Conservation (phyloP, 2,113 vertebrate genomes). For the Sylvilagus bachmani region DNA sequence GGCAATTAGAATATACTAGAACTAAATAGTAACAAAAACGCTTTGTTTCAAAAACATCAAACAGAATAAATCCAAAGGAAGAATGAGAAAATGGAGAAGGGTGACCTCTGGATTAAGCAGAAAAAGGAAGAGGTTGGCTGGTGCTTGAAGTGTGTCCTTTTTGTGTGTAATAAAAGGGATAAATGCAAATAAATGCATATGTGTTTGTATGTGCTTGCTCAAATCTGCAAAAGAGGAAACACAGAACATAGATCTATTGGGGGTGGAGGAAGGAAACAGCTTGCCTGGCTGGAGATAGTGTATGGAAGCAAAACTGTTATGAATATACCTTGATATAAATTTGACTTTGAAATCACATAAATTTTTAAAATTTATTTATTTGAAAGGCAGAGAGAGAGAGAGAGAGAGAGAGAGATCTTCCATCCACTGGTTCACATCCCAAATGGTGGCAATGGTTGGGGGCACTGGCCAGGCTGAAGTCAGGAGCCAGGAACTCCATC, state of each 20-base stretch:
- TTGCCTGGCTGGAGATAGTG: neutral
- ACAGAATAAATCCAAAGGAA: constrained; percentile 35
- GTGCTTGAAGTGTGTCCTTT: neutral
- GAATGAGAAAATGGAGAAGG: neutral
- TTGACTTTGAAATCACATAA: constrained; percentile 43
- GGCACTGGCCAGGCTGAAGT: too few species aligned
- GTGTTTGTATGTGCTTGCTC: neutral
- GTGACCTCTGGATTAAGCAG: constrained; percentile 1
- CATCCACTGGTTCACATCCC: too few species aligned
- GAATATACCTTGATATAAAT: constrained; percentile 8
- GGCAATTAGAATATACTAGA: constrained; percentile 17
- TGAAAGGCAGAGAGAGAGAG: neutral
- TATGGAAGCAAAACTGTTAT: neutral
- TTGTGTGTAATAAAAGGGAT: constrained; percentile 17
- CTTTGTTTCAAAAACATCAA: constrained; percentile 40
- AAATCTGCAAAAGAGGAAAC: constrained; percentile 46
- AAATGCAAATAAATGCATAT: neutral
- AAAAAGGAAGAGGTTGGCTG: neutral
- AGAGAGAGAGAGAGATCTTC: too few species aligned
- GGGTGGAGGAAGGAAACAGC: neutral
- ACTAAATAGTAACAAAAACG: constrained; percentile 37
- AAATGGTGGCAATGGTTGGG: too few species aligned
- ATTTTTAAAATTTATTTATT: neutral
- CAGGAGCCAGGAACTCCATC: too few species aligned
- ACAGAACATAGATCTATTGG: neutral